phyloP scores from a whole-genome alignment of 2,888 invertebrate species.

The Idaea biselata region DNA sequence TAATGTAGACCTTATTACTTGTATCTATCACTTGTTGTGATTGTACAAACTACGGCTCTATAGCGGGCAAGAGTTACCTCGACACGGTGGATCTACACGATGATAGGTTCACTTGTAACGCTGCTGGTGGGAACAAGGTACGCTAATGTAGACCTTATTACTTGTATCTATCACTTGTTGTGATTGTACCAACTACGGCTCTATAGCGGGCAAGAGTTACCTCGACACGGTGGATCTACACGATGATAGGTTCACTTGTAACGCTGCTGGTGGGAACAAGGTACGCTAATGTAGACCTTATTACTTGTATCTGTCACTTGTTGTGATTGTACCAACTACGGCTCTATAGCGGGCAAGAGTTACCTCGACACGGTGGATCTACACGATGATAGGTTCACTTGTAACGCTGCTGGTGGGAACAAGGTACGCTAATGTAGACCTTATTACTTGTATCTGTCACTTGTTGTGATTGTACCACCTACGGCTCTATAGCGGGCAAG shows the following conservation, averaged over 20 bases:
- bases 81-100: slow-evolving; percentile 65
- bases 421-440: slow-evolving; percentile 22
- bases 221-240: slow-evolving; percentile 63
- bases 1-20: neutral
- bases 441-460: too few species aligned
- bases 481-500: too few species aligned
- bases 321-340: too few species aligned
- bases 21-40: too few species aligned
- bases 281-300: slow-evolving; percentile 13
- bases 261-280: slow-evolving; percentile 45
- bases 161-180: too few species aligned
- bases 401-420: slow-evolving; percentile 49
- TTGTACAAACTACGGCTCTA: slow-evolving; percentile 78
- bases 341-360: too few species aligned
- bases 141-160: neutral
- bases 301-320: too few species aligned
- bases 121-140: slow-evolving; percentile 42
- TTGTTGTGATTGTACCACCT: too few species aligned
- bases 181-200: too few species aligned
- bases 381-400: slow-evolving; percentile 68
- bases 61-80: slow-evolving; percentile 71
- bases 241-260: slow-evolving; percentile 68
- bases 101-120: slow-evolving; percentile 66
- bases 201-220: too few species aligned
- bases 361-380: slow-evolving; percentile 61